Evolutionary conservation across 2,888 invertebrate species (phyloP).

Genomic region (Onchidella celtica): DNA sequence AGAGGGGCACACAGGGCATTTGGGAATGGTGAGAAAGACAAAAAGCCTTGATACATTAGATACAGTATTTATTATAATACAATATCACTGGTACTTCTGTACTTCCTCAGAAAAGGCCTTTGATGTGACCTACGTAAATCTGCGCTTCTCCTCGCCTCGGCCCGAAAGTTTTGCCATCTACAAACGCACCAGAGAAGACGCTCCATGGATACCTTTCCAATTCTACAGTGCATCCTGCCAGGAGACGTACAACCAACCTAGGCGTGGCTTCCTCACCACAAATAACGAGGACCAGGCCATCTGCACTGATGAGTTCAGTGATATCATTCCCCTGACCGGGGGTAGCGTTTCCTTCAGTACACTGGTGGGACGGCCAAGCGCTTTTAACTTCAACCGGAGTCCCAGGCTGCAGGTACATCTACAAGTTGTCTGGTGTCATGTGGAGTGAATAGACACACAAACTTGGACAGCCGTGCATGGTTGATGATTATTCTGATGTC

Average conservation of each 20-base stretch:
- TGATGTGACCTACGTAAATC: slow-evolving; percentile 96
- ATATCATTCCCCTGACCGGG: slow-evolving; percentile 96
- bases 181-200: slow-evolving; percentile 86
- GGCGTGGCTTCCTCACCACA: slow-evolving; percentile 83
- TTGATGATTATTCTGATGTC: too few species aligned
- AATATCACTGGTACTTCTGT: neutral
- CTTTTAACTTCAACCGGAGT: slow-evolving; percentile 94
- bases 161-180: slow-evolving; percentile 99
- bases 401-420: slow-evolving; percentile 90
- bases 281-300: slow-evolving; percentile 94
- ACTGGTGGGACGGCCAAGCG: slow-evolving; percentile 95
- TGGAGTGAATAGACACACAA: too few species aligned
- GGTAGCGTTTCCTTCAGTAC: slow-evolving; percentile 98
- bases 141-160: slow-evolving; percentile 96
- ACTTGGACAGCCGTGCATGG: too few species aligned
- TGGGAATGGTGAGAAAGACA: too few species aligned
- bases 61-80: too few species aligned
- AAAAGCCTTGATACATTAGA: too few species aligned
- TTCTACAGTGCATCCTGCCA: slow-evolving; percentile 92
- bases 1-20: too few species aligned
- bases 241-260: slow-evolving; percentile 91
- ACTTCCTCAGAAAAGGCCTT: slow-evolving; percentile 91
- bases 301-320: slow-evolving; percentile 99
- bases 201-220: slow-evolving; percentile 85
- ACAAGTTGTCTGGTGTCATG: too few species aligned